These are phyloP conservation scores for Anadara kagoshimensis DNA, from an alignment of 1,140 invertebrate species.

Conservation along the genomic window DNA sequence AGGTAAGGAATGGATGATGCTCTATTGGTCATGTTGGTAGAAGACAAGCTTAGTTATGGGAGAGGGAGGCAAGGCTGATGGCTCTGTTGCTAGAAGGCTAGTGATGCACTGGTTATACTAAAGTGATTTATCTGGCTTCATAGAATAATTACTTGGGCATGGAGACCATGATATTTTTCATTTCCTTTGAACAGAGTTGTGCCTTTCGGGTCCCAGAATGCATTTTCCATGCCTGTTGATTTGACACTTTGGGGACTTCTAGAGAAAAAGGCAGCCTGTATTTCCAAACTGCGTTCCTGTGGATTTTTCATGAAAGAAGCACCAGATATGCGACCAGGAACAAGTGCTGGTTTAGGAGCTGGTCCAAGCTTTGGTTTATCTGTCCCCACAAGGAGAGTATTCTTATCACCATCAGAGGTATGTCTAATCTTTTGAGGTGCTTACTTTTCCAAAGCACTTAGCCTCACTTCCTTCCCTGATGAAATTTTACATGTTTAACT, in stretches of 20 bases:
- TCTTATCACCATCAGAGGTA: constrained; percentile 47
- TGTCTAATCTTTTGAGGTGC: background rate
- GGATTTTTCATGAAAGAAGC: constrained; percentile 27
- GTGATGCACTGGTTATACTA: too few species aligned
- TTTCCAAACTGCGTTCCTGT: constrained; percentile 30
- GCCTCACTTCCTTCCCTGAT: too few species aligned
- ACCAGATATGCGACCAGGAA: background rate
- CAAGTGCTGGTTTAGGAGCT: constrained; percentile 2
- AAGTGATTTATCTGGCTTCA: too few species aligned
- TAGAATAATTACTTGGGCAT: too few species aligned
- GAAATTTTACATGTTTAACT: too few species aligned
- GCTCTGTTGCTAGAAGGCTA: too few species aligned
- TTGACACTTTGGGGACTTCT: constrained; percentile 50
- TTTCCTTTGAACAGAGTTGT: constrained; percentile 39
- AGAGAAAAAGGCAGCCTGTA: constrained; percentile 31
- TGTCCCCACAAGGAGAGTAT: constrained; percentile 33
- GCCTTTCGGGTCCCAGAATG: constrained; percentile 45
- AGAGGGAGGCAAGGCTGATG: too few species aligned
- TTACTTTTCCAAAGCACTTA: background rate
- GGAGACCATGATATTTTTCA: too few species aligned
- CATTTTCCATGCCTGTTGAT: constrained; percentile 47
- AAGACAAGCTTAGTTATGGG: too few species aligned
- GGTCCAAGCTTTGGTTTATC: background rate
- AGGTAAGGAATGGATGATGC: too few species aligned
- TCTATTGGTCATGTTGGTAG: too few species aligned